Evolutionary conservation across 2,888 invertebrate species (phyloP).

Genomic region (Spicauda simplicius): DNA sequence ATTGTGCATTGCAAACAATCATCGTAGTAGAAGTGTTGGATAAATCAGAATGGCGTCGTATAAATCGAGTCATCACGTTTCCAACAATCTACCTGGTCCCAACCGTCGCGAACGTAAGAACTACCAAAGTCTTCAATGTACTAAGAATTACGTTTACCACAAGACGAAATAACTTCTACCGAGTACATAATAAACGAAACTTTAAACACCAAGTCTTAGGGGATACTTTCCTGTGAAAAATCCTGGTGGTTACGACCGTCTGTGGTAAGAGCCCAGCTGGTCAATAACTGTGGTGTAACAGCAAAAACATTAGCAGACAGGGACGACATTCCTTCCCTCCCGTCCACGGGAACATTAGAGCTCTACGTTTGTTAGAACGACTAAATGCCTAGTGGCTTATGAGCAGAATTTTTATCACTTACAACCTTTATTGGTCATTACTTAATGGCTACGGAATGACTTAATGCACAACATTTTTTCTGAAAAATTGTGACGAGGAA

Average conservation of each 20-base stretch:
- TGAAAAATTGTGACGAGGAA: neutral
- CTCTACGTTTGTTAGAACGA: constrained; percentile 60
- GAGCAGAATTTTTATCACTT: constrained; percentile 44
- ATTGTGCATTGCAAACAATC: constrained; percentile 26
- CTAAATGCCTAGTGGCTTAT: constrained; percentile 47
- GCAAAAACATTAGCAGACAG: constrained; percentile 76
- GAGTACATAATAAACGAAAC: neutral
- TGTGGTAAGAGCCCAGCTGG: constrained; percentile 46
- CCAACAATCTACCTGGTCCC: constrained; percentile 50
- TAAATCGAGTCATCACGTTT: constrained; percentile 47
- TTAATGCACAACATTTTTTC: constrained; percentile 7
- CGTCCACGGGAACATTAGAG: constrained; percentile 60
- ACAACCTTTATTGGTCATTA: constrained; percentile 20
- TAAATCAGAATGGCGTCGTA: constrained; percentile 46
- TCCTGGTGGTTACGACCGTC: constrained; percentile 39
- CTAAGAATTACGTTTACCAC: constrained; percentile 41
- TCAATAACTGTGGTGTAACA: constrained; percentile 66
- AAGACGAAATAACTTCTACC: neutral
- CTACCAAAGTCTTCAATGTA: constrained; percentile 52
- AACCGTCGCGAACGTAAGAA: constrained; percentile 50
- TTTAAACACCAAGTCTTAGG: neutral
- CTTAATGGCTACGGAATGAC: neutral
- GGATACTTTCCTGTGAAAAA: constrained; percentile 16
- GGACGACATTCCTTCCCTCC: constrained; percentile 69
- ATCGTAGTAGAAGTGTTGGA: constrained; percentile 38